phyloP scores from a whole-genome alignment of 35 echinoderm and acorn worm genomes.

The Ptychodera flava region DNA sequence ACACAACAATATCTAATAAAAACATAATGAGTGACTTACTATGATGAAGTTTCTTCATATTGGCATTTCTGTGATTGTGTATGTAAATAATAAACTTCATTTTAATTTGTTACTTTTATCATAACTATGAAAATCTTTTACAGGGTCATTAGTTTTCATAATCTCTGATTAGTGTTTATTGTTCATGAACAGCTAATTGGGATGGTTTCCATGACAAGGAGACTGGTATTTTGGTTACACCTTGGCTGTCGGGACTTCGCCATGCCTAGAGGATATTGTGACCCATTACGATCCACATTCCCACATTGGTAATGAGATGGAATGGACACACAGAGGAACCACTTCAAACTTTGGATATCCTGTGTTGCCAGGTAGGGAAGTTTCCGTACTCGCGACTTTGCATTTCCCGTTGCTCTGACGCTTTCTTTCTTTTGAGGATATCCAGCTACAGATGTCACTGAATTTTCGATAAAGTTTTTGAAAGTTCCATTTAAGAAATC shows the following conservation, averaged over 20 bases:
- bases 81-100: no score
- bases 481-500: not conserved
- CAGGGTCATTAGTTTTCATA: no score
- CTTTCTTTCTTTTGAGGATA: not conserved
- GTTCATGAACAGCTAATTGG: no score
- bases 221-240: constrained; percentile 48
- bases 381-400: constrained; percentile 2
- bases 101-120: no score
- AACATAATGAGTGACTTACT: no score
- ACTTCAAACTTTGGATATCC: no score
- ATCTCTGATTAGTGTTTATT: no score
- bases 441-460: not conserved
- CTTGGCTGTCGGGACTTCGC: constrained; percentile 9
- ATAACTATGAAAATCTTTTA: no score
- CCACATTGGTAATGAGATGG: constrained; percentile 27
- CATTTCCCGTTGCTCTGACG: constrained; percentile 6
- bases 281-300: constrained; percentile 31
- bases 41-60: not conserved
- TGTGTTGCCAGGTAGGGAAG: no score
- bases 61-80: constrained; percentile 32
- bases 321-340: constrained; percentile 40
- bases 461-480: not conserved
- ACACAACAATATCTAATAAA: no score
- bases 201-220: no score
- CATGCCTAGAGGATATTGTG: constrained; percentile 14